Base-by-base conservation (phyloP, 1,140 invertebrate species). In the Charaxes varanes region DNA sequence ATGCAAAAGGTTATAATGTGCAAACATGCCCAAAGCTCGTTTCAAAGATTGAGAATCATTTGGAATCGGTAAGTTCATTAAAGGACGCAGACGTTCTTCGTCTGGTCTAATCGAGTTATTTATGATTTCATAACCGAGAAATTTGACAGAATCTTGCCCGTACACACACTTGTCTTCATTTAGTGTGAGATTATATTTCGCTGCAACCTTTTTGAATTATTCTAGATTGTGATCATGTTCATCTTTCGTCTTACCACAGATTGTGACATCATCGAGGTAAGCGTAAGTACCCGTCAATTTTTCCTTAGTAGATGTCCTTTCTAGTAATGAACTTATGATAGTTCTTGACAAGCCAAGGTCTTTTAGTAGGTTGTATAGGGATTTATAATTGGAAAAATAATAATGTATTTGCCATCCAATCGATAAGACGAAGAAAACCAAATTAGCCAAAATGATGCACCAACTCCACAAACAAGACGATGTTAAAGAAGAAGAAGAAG, bases 241-340 rank as follows among this genome's bases (percentile, higher is more conserved):
- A 11, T 40, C 18, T 28, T 47, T 35, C 30, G 22, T 16, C 24
- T 31, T 41, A 1, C 41, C 35, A 30, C 45, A 53, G 13, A 53
- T n/a, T n/a, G 50, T 53, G 12, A 53, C 30, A 21, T 43, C 43
- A 15, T 53, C 38, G 8, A 53, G 15, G 22, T 53, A 53, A 6
- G 28, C 26, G 18, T 19, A 47, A 16, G 38, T 47, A n/a, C 19
- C 34, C 17, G 32, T 21, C 7, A 53, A 19, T n/a, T 46, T 15
- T 24, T 47, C 28, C n/a, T n/a, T n/a, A n/a, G n/a, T n/a, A n/a
- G n/a, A n/a, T n/a, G n/a, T n/a, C n/a, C n/a, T n/a, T n/a, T n/a
- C n/a, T n/a, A n/a, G n/a, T n/a, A n/a, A n/a, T n/a, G n/a, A n/a
- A n/a, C n/a, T n/a, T n/a, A n/a, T n/a, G n/a, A n/a, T n/a, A n/a